phyloP scores from a whole-genome alignment of 2,797 vertebrate genomes.

The Crocidura indochinensis region DNA sequence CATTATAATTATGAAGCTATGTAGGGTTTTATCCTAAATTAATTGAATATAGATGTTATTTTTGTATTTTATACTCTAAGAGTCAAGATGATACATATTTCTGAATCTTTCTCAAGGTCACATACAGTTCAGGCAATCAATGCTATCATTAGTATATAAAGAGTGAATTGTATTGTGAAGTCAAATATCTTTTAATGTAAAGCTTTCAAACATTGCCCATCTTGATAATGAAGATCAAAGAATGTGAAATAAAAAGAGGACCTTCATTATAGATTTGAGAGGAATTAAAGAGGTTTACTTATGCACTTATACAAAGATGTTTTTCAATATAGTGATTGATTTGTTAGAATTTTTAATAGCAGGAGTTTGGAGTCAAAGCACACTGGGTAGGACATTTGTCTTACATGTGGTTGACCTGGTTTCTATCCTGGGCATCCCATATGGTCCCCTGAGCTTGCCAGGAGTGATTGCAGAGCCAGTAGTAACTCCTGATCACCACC shows the following conservation, averaged over 20 bases:
- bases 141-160: background rate
- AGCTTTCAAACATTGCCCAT: conserved; percentile 1
- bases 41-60: background rate
- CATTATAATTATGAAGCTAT: conserved; percentile 25
- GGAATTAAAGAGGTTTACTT: conserved; percentile 12
- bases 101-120: background rate
- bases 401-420: no score
- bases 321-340: conserved; percentile 43
- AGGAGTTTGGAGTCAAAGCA: background rate
- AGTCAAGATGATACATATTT: background rate
- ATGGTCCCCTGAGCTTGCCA: no score
- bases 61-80: background rate
- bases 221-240: conserved; percentile 29
- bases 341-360: conserved; percentile 22
- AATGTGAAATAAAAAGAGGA: conserved; percentile 40
- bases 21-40: background rate
- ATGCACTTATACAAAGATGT: background rate
- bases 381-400: no score
- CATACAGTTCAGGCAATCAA: background rate
- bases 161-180: background rate
- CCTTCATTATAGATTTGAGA: conserved; percentile 22
- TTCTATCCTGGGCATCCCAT: no score
- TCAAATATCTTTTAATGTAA: background rate
- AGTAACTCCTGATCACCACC: no score
- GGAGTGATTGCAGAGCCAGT: no score